Evolutionary conservation across 2,888 invertebrate genomes (phyloP), one percentile per base, ranked within the genome.

Genomic region (Andrena minutula): DNA sequence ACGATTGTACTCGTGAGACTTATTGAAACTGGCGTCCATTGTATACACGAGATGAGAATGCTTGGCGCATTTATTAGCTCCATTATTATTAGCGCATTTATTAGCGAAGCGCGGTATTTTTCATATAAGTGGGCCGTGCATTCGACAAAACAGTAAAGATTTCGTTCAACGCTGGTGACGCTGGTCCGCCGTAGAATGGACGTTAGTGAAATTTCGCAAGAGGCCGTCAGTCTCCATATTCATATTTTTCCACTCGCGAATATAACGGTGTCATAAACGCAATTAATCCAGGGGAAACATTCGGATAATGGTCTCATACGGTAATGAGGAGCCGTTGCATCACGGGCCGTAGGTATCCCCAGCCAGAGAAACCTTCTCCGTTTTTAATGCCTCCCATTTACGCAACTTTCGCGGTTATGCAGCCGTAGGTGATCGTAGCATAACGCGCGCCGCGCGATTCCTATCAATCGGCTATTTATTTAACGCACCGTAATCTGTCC

Each of bases 51-150:
- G 75, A 66, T 49, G 66, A 23, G 60, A 49, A 51, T 49, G 65
- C n/a, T 75, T 75, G 41, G 41, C 58, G 66, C 60, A 41, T 75
- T 78, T 66, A 66, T 75, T 65, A 66, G 35, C 75, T 60, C 10
- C 60, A 28, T n/a, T n/a, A n/a, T n/a, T n/a, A n/a, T 75, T 75
- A 30, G 41, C 58, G 66, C 60, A 41, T 75, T 78, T 66, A 66
- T 75, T 65, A 66, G 35, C 75, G 30, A 41, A 30, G 53, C 26
- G 49, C 66, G 56, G 26, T 28, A 47, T 75, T 68, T 75, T 75
- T 78, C 61, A 41, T 26, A 49, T 47, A 61, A 61, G 60, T 20
- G 26, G n/a, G 32, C 12, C 12, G 47, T 26, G 53, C 47, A 30
- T 74, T 74, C 65, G 51, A 78, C 66, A 30, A 74, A 61, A n/a